Evolutionary conservation across 2,797 vertebrate species (phyloP), one percentile per base, ranked within the genome.

Genomic region (Anabacerthia variegaticeps): DNA sequence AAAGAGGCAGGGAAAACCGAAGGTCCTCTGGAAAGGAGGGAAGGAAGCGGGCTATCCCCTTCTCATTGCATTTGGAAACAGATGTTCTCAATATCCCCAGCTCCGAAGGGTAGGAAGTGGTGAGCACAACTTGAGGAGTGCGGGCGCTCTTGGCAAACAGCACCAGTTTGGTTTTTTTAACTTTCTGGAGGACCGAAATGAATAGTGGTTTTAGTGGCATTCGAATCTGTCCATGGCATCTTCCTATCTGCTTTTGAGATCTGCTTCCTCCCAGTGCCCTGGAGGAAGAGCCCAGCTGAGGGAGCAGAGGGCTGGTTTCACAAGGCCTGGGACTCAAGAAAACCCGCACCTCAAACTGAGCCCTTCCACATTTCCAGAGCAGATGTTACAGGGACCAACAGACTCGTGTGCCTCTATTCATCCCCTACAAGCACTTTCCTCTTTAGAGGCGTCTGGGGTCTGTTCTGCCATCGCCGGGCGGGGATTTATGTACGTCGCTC

Each of bases 361-460:
- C 32, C 75, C 66, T 92, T 54, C 37, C 89, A 67, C 32, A 9
- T 44, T 94, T 90, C 62, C 77, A 72, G 88, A 96, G 81, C 94
- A 96, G 94, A 95, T 89, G 94, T 75, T 67, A 54, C 72, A 66
- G 88, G 84, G 69, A 94, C 76, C 72, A 77, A 89, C 65, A 75
- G 86, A 69, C 81, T 84, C 32, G 5, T 67, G 82, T 2, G n/a
- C 80, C 79, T 89, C 82, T 90, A 87, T 85, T 93, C 85, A 97
- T 90, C 90, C 91, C 84, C 72, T 88, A 85, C 65, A 95, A 92
- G 69, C 71, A 76, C 63, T 87, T 73, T 88, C 67, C 88, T 94
- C 92, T 96, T 96, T 94, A 91, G 96, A 96, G 94, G 93, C 93
- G 92, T 93, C 86, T 82, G 76, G 91, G 95, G 88, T 69, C 96